These are phyloP conservation scores for Pasiphila rectangulata DNA, from an alignment of 2,888 invertebrate species.

Conservation along the genomic window DNA sequence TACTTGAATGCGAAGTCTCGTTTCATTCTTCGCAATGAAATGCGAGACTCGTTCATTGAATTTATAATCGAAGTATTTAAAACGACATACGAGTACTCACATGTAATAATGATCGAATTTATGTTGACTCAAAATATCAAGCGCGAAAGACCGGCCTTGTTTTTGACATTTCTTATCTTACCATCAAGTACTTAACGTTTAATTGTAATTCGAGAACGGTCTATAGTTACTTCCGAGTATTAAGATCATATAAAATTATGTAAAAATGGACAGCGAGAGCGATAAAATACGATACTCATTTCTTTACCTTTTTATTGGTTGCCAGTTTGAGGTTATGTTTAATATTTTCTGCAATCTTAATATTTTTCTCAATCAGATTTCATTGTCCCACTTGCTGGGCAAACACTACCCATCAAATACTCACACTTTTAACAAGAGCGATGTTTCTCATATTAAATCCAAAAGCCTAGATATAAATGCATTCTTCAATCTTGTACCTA, in stretches of 20 bases:
- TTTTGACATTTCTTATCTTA: constrained; percentile 21
- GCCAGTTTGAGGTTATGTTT: neutral
- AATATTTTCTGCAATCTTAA: neutral
- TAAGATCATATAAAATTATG: constrained; percentile 9
- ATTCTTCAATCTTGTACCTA: no score
- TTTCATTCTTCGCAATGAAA: no score
- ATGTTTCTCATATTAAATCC: no score
- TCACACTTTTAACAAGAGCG: neutral
- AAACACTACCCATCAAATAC: no score
- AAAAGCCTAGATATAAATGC: no score
- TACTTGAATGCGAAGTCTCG: no score
- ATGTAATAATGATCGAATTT: constrained; percentile 1
- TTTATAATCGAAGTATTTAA: no score
- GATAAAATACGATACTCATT: constrained; percentile 7
- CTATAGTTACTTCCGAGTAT: constrained; percentile 15
- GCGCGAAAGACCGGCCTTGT: constrained; percentile 12
- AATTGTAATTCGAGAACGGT: constrained; percentile 10
- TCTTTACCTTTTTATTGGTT: constrained; percentile 1
- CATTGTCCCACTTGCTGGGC: no score
- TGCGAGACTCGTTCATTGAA: no score
- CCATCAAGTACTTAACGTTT: constrained; percentile 16
- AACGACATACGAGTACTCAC: no score
- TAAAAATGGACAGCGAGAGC: constrained; percentile 3
- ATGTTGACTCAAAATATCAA: constrained; percentile 4
- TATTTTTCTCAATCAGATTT: neutral